phyloP scores from a whole-genome alignment of 2,113 vertebrate species.

The Barbus barbus region DNA sequence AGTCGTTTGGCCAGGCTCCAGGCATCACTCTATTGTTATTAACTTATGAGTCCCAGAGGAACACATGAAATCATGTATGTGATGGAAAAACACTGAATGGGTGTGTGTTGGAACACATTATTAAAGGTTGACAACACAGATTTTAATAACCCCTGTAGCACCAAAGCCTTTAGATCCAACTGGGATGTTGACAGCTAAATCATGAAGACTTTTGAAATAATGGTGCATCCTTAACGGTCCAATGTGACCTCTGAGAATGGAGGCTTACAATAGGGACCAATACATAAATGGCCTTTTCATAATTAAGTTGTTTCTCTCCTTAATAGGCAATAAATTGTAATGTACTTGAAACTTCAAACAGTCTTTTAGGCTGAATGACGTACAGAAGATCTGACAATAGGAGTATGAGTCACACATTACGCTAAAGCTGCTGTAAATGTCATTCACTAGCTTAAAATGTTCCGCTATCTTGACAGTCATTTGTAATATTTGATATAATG shows the following conservation, averaged over 20 bases:
- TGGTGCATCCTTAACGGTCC: background rate
- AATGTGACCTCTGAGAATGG: conserved; percentile 19
- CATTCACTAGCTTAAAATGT: background rate
- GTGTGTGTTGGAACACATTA: conserved; percentile 40
- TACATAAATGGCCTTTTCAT: conserved; percentile 10
- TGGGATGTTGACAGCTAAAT: conserved; percentile 6
- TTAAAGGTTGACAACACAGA: conserved; percentile 39
- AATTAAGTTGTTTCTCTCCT: conserved; percentile 7
- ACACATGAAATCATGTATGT: conserved; percentile 53
- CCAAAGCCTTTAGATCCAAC: conserved; percentile 14
- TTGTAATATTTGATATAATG: background rate
- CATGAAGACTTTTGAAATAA: conserved; percentile 30
- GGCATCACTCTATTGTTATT: conserved; percentile 37
- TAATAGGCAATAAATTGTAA: conserved; percentile 20
- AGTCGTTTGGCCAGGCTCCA: conserved; percentile 51
- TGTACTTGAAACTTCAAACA: conserved; percentile 19
- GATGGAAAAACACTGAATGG: conserved; percentile 43
- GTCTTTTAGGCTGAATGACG: conserved; percentile 13
- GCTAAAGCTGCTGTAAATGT: background rate
- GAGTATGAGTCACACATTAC: conserved; percentile 7
- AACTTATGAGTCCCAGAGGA: conserved; percentile 42
- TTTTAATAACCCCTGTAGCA: conserved; percentile 13
- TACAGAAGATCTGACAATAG: conserved; percentile 1
- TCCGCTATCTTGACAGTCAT: conserved; percentile 7
- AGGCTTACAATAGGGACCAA: conserved; percentile 14